Evolutionary conservation across 53 echinoderm and acorn worm genomes (phyloP).

Genomic region (Actinopyga echinites): DNA sequence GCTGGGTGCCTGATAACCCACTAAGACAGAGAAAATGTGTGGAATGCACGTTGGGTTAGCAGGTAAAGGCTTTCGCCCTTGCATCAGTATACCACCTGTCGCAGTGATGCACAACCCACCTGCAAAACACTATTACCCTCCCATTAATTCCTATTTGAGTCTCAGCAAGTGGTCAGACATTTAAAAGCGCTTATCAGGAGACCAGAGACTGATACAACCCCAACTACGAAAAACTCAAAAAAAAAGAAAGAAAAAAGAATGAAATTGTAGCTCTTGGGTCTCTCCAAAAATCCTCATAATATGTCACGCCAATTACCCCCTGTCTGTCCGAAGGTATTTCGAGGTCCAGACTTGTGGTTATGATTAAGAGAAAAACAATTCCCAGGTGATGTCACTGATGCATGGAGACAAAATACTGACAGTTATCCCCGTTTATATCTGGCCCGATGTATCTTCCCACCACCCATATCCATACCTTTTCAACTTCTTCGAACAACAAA

Average conservation of each 20-base stretch:
- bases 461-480: too few species aligned
- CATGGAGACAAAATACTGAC: too few species aligned
- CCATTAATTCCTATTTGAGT: slow-evolving; percentile 15
- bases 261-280: slow-evolving; percentile 32
- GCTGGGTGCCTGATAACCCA: background rate
- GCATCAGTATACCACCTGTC: slow-evolving; percentile 17
- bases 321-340: background rate
- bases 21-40: slow-evolving; percentile 33
- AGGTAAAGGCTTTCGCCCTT: background rate
- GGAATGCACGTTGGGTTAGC: slow-evolving; percentile 3
- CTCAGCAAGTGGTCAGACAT: slow-evolving; percentile 22
- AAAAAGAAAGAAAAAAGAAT: background rate
- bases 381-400: slow-evolving; percentile 5
- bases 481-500: too few species aligned
- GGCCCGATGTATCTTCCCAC: too few species aligned
- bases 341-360: slow-evolving; percentile 38
- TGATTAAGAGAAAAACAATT: slow-evolving; percentile 20
- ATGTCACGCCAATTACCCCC: slow-evolving; percentile 24
- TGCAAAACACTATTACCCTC: slow-evolving; percentile 19
- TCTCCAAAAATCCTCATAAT: background rate
- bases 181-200: background rate
- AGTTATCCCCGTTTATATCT: too few species aligned
- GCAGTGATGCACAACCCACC: slow-evolving; percentile 10
- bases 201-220: too few species aligned
- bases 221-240: too few species aligned